Base-by-base conservation (phyloP, 2,888 invertebrate species). In the Asteroscopus sphinx region DNA sequence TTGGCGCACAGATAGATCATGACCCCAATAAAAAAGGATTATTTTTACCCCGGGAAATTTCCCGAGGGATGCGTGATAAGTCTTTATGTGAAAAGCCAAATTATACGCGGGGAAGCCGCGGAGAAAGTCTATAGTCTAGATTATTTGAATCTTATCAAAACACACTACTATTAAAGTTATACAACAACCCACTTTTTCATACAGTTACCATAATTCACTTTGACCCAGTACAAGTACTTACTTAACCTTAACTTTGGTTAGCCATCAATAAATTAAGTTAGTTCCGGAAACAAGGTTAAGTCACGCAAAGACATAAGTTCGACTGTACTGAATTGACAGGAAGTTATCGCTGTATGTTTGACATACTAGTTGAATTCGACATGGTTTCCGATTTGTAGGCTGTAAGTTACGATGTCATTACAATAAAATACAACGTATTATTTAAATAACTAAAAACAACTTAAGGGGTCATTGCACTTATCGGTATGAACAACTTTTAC, bases 261-360 rank as follows among this genome's bases (percentile, higher is more conserved):
- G 15, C n/a, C 39, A 45, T 68, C 55, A 62, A 70, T 72, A 72
- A 63, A 68, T 13, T 32, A 42, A 11, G 17, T 52, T 41, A 15
- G 17, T 52, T 46, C 17, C 44, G 64, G 40, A 44, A 67, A 46
- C 32, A 60, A 2, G 40, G 2, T 26, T 7, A 3, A 30, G 56
- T 52, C 73, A 68, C 64, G 73, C 73, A 7, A 72, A 46, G 6
- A 36, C 46, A 37, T 65, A 46, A 59, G 70, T 47, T 21, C 3
- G 4, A 4, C 21, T 16, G 13, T 21, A 37, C 33, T 41, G 2
- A 45, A 47, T 28, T 13, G 30, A n/a, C 40, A 17, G 26, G 9
- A 32, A 32, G 8, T 32, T 42, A 36, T 17, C 21, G 28, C 1
- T 13, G 26, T 21, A 32, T 16, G 35, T 39, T 15, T 25, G 39